phyloP scores from a whole-genome alignment of 2,888 invertebrate genomes.

The Apodemia zela region DNA sequence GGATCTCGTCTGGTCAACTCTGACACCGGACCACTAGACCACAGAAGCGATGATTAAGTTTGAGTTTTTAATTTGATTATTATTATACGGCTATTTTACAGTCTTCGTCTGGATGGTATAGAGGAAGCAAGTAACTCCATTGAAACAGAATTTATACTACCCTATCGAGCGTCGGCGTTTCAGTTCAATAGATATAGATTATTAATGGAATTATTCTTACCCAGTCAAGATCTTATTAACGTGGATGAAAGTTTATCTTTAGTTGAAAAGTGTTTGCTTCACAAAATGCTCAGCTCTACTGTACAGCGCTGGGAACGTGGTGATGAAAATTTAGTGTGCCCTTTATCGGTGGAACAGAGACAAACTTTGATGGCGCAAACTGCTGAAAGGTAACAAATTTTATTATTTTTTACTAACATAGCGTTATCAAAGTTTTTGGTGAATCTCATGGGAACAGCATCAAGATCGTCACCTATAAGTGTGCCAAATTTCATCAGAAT shows the following conservation, averaged over 20 bases:
- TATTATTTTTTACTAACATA: not conserved
- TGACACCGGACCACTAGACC: no score
- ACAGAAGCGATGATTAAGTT: no score
- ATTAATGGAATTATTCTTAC: constrained; percentile 80
- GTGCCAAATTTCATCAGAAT: no score
- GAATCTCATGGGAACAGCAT: no score
- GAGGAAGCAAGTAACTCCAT: constrained; percentile 65
- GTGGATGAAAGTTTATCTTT: constrained; percentile 56
- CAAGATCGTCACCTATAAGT: no score
- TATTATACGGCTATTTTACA: constrained; percentile 50
- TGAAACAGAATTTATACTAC: constrained; percentile 73
- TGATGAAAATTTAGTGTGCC: constrained; percentile 78
- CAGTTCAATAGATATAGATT: constrained; percentile 81
- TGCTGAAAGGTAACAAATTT: constrained; percentile 25
- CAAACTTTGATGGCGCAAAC: constrained; percentile 48
- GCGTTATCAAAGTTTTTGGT: no score
- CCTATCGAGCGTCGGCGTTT: constrained; percentile 79
- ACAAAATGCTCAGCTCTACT: constrained; percentile 80
- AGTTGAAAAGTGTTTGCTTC: constrained; percentile 72
- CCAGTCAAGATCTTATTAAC: constrained; percentile 63
- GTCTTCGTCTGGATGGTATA: constrained; percentile 82
- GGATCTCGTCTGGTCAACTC: no score
- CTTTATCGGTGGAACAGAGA: constrained; percentile 52
- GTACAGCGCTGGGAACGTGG: constrained; percentile 81
- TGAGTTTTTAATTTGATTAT: no score